Percentiles rank a stretch among this genome's conserved stretches.
These are phyloP conservation scores for Aplochiton taeniatus DNA, from an alignment of 2,797 vertebrate species.

Conservation along the genomic window DNA sequence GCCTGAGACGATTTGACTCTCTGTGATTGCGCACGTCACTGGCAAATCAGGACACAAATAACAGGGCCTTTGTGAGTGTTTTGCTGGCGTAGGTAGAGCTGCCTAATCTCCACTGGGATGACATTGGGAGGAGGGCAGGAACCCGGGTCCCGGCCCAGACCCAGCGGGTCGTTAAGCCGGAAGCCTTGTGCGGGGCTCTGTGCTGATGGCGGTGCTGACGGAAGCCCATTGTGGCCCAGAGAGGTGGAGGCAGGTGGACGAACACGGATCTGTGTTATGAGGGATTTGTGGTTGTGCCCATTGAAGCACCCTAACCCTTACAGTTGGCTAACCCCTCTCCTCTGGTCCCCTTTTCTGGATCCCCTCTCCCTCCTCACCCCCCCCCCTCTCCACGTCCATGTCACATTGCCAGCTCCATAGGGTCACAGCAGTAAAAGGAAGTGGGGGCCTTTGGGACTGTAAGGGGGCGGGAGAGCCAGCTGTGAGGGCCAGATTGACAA, in stretches of 20 bases:
- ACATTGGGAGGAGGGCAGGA: no score
- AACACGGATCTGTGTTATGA: slow-evolving; percentile 45
- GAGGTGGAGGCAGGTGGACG: slow-evolving; percentile 29
- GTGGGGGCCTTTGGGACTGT: no score
- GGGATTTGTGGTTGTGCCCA: slow-evolving; percentile 60
- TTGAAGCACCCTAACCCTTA: slow-evolving; percentile 48
- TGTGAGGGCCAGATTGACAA: slow-evolving; percentile 73
- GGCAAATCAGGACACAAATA: slow-evolving; percentile 46
- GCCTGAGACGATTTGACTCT: slow-evolving; percentile 37
- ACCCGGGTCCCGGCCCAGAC: no score
- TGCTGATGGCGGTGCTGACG: not conserved
- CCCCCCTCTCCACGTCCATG: slow-evolving; percentile 26
- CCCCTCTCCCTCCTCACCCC: not conserved
- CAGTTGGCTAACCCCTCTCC: slow-evolving; percentile 12
- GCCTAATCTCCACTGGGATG: slow-evolving; percentile 32
- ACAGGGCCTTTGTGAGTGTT: slow-evolving; percentile 40
- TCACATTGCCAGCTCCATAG: slow-evolving; percentile 46
- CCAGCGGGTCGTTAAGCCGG: no score
- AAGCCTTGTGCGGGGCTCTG: slow-evolving; percentile 3
- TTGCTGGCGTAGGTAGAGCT: slow-evolving; percentile 2
- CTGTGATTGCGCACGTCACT: slow-evolving; percentile 49
- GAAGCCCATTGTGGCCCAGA: not conserved
- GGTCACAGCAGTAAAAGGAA: not conserved
- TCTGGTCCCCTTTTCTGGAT: slow-evolving; percentile 23
- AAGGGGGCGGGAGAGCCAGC: slow-evolving; percentile 68